These are phyloP conservation scores for Pleuronectes platessa DNA, from an alignment of 2,113 vertebrate species.

Conservation along the genomic window DNA sequence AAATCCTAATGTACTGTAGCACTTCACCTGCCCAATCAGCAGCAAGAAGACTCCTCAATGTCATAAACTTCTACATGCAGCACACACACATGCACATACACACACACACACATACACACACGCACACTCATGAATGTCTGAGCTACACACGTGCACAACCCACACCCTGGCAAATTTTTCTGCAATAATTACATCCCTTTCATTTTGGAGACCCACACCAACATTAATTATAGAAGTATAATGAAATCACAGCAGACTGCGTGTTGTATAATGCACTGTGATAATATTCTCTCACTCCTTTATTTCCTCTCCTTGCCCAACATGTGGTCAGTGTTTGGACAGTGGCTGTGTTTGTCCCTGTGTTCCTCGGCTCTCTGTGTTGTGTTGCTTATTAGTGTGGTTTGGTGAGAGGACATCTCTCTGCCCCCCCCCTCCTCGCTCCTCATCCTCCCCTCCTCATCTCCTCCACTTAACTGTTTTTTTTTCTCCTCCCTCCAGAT, in stretches of 20 bases:
- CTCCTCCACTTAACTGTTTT: conserved; percentile 15
- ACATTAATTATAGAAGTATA: conserved; percentile 67
- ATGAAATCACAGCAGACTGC: conserved; percentile 58
- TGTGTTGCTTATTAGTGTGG: conserved; percentile 57
- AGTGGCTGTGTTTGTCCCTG: conserved; percentile 55
- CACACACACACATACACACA: conserved; percentile 6
- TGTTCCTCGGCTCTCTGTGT: conserved; percentile 20
- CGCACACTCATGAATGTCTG: not conserved
- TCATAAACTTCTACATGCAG: conserved; percentile 47
- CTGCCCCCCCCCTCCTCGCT: conserved; percentile 22
- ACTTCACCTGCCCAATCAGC: conserved; percentile 74
- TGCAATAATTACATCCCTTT: conserved; percentile 67
- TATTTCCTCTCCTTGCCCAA: conserved; percentile 43
- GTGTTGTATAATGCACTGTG: conserved; percentile 56
- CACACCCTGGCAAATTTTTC: conserved; percentile 34
- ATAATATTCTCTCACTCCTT: conserved; percentile 64
- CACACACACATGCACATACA: conserved; percentile 3
- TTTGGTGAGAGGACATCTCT: conserved; percentile 54
- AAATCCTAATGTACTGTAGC: conserved; percentile 70
- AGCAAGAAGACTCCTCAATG: conserved; percentile 62
- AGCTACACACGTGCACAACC: not conserved
- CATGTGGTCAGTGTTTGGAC: conserved; percentile 24
- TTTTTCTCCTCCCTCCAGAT: conserved; percentile 24
- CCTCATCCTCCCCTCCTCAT: conserved; percentile 30
- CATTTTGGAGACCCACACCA: conserved; percentile 40